Base-by-base conservation (phyloP, 2,797 vertebrate genomes). In the Mormyrops attenuatus region DNA sequence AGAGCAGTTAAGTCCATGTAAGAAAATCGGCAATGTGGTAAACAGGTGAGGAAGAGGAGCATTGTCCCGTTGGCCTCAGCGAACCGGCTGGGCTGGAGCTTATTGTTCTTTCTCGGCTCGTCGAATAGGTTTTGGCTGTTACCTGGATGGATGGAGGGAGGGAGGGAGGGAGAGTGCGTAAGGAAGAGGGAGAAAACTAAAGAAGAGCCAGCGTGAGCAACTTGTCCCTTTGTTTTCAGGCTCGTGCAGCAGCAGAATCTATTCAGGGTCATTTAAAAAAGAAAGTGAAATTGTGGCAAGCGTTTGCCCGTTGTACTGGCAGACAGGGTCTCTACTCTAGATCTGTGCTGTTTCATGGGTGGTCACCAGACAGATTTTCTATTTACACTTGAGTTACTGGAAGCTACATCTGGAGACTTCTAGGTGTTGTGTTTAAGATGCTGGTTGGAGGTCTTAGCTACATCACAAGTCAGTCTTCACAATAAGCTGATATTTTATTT, bases 61-160 rank as follows among this genome's bases (percentile, higher is more conserved):
- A 89, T 90, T 90, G 7, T 77, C 88, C 88, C 44, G 88, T 9
- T 86, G 66, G 57, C 88, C 38, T n/a, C 30, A 66, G 86, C 22
- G 34, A 89, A 47, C 9, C 80, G 22, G 82, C 60, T 47, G 86
- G 4, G 47, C 13, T 53, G 69, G 20, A 49, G 53, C 69, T 44
- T 88, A 50, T 90, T 91, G 92, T 85, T 89, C 63, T 80, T 8
- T 90, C 52, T 26, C 34, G 17, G 88, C 87, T 69, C 34, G 88
- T 55, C 85, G 85, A 88, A 90, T 77, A 52, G 34, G 41, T 82
- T 73, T n/a, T 63, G 60, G 85, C 47, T 22, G 26, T 90, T 89
- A 91, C 90, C 90, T 91, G 90, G 88, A 87, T 6, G 50, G 57
- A 82, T 66, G 88, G 89, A 88, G 87, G 44, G 1, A 8, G 22